Conservation (phyloP, 1,140 invertebrate genomes). For the Dendrolimus kikuchii region DNA sequence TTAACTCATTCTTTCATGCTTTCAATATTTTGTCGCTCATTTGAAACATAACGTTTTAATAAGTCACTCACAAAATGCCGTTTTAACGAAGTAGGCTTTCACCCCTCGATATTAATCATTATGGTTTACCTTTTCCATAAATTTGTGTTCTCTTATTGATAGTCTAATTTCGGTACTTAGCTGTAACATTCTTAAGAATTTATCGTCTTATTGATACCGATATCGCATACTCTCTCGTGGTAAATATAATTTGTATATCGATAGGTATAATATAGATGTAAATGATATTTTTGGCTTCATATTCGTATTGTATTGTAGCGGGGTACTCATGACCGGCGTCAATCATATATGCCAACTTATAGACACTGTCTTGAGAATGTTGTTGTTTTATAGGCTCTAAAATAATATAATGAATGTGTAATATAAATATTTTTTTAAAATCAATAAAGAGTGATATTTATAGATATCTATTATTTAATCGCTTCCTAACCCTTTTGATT, state of each 20-base stretch:
- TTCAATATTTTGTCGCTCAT: no score
- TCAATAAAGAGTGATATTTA: slow-evolving; percentile 70
- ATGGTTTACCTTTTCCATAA: slow-evolving; percentile 13
- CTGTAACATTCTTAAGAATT: slow-evolving; percentile 40
- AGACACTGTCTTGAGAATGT: slow-evolving; percentile 44
- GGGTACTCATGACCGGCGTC: slow-evolving; percentile 9
- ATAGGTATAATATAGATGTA: slow-evolving; percentile 40
- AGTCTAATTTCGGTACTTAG: slow-evolving; percentile 49
- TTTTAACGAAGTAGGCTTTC: no score
- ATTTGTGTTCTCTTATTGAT: slow-evolving; percentile 37
- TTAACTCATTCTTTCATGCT: no score
- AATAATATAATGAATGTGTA: slow-evolving; percentile 54
- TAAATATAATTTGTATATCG: slow-evolving; percentile 36
- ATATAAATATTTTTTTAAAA: slow-evolving; percentile 70
- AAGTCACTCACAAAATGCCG: no score
- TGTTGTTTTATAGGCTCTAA: slow-evolving; percentile 59
- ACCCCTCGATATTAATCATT: no score
- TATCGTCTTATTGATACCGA: slow-evolving; percentile 29
- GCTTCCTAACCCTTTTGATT: no score
- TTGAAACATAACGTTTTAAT: no score
- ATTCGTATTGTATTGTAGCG: slow-evolving; percentile 35
- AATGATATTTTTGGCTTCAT: slow-evolving; percentile 51
- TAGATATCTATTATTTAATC: slow-evolving; percentile 25
- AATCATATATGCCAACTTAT: slow-evolving; percentile 18
- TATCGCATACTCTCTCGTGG: slow-evolving; percentile 4